A percentile compares a stretch with the other conserved stretches of the same genome.
Evolutionary conservation across 1,140 invertebrate species (phyloP).

Genomic region (Hycleus phaleratus): DNA sequence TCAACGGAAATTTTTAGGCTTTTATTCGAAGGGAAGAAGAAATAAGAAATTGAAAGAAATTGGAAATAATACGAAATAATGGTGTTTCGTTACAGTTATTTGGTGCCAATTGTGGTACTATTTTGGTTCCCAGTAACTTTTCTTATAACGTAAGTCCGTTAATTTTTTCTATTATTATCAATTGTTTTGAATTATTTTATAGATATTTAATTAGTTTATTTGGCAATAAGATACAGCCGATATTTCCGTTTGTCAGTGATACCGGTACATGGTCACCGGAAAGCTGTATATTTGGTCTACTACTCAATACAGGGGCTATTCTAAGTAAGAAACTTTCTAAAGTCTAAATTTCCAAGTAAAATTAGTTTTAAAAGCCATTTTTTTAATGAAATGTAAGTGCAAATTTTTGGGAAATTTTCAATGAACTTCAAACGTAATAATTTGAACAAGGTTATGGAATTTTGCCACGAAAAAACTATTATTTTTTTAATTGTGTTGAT

Average conservation of each 20-base stretch:
- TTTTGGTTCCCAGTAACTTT: conserved; percentile 13
- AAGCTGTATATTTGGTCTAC: conserved; percentile 68
- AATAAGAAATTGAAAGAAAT: too few species aligned
- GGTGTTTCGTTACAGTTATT: not conserved
- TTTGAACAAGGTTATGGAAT: too few species aligned
- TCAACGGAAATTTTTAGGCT: too few species aligned
- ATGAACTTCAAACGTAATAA: too few species aligned
- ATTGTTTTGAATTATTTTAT: conserved; percentile 15
- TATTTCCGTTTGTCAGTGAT: conserved; percentile 72
- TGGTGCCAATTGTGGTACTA: conserved; percentile 1
- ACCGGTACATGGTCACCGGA: conserved; percentile 64
- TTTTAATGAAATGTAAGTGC: too few species aligned
- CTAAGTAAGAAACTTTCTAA: conserved; percentile 49
- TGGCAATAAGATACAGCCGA: conserved; percentile 57
- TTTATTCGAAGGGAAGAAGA: too few species aligned
- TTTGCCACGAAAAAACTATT: too few species aligned
- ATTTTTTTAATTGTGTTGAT: too few species aligned
- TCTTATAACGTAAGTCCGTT: conserved; percentile 5
- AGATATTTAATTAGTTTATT: conserved; percentile 60
- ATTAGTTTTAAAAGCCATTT: too few species aligned
- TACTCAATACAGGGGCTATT: conserved; percentile 61
- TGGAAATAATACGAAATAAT: too few species aligned
- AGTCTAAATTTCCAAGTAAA: too few species aligned
- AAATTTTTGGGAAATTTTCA: too few species aligned
- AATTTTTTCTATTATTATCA: not conserved